These are phyloP conservation scores for Desmodus rotundus DNA, from an alignment of 2,113 vertebrate genomes.

Conservation along the genomic window DNA sequence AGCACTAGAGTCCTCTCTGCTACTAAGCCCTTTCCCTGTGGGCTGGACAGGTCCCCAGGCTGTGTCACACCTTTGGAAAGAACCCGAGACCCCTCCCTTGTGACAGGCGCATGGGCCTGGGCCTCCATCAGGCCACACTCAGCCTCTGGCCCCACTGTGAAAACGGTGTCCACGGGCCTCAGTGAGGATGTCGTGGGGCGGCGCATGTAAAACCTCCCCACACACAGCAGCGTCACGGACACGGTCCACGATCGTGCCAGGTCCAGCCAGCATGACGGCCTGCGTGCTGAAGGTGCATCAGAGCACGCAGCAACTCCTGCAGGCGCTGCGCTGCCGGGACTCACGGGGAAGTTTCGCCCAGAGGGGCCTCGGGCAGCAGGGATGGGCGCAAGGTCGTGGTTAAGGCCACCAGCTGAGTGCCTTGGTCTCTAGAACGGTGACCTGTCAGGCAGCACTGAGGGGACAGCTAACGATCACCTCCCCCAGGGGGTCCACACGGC, in stretches of 20 bases:
- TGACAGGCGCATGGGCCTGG: neutral
- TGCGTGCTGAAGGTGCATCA: neutral
- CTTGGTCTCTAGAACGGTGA: neutral
- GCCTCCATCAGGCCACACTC: neutral
- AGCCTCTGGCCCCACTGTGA: neutral
- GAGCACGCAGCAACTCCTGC: neutral
- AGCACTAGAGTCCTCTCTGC: neutral
- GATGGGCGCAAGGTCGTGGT: fast-evolving
- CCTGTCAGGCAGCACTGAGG: neutral
- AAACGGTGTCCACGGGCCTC: neutral
- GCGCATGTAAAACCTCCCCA: fast-evolving
- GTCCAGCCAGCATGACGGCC: neutral
- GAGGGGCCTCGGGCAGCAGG: fast-evolving
- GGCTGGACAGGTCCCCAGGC: neutral
- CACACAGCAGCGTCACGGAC: neutral
- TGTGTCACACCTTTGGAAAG: neutral
- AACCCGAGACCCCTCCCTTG: neutral
- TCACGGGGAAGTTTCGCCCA: fast-evolving
- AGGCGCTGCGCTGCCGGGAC: fast-evolving
- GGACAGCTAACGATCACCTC: fast-evolving
- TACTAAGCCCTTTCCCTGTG: neutral
- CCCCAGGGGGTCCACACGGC: fast-evolving
- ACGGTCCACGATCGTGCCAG: fast-evolving
- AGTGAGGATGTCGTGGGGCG: neutral
- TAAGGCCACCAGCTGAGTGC: neutral